phyloP scores from a whole-genome alignment of 2,888 invertebrate species.

The Nematopogon swammerdamellus region DNA sequence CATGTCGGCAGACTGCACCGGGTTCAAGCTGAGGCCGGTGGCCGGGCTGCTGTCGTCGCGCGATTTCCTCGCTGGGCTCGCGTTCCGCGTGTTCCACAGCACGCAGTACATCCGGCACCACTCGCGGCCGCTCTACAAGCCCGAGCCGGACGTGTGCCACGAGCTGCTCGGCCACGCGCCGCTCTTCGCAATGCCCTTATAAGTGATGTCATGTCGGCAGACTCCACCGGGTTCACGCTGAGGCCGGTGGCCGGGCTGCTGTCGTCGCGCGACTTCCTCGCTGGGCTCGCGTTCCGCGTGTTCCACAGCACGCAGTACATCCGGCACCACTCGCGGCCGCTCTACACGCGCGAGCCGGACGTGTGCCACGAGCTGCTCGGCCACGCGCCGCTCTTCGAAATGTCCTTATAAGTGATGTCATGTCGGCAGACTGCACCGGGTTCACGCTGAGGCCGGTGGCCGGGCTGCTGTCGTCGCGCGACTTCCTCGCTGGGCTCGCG shows the following conservation, averaged over 20 bases:
- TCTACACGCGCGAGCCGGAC: constrained; percentile 98
- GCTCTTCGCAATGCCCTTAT: too few species aligned
- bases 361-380: too few species aligned
- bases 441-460: constrained; percentile 96
- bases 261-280: constrained; percentile 97
- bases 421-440: constrained; percentile 96
- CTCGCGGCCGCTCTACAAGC: constrained; percentile 97
- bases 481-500: constrained; percentile 96
- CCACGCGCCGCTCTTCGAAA: too few species aligned
- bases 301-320: too few species aligned
- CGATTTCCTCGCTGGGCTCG: constrained; percentile 98
- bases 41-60: constrained; percentile 95
- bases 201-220: too few species aligned
- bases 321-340: too few species aligned
- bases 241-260: constrained; percentile 96
- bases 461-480: constrained; percentile 94
- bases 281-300: too few species aligned
- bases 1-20: constrained; percentile 97
- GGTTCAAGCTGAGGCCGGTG: constrained; percentile 94
- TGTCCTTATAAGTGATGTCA: too few species aligned
- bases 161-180: too few species aligned
- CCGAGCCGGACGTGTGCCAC: constrained; percentile 97
- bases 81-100: too few species aligned
- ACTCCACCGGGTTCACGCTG: constrained; percentile 93
- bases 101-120: too few species aligned